Base-by-base conservation (phyloP, 2,797 vertebrate species). In the Odontamblyopus rebecca region DNA sequence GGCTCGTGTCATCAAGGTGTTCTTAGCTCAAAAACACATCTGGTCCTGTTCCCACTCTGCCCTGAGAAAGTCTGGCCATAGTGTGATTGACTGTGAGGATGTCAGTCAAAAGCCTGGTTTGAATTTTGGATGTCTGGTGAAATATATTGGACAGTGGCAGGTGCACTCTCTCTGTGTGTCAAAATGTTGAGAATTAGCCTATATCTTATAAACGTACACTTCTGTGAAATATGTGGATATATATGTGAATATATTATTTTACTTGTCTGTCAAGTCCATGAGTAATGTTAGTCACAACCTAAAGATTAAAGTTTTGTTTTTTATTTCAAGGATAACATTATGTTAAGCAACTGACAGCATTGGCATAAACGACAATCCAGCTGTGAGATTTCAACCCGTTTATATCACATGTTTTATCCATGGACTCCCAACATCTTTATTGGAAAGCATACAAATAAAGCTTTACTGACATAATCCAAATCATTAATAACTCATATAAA, bases 1-100 rank as follows among this genome's bases (percentile, higher is more conserved):
- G 73, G 71, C 84, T 85, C 79, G 80, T 79, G 81, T 70, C 69
- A 86, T 50, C 77, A 85, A 84, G 82, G 79, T 83, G 81, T 79
- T 85, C 63, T 82, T 70, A 70, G 77, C 74, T 75, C 56, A 73
- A 23, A 77, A 84, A 72, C 71, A 86, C 82, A 83, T 89, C 70
- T 88, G 82, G 69, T 35, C 68, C 72, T 23, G 5, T 61, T 61
- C 54, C 48, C 70, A 69, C 53, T 68, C 66, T 50, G 72, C 63
- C 66, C 70, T 59, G 72, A 82, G 53, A 62, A 23, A 48, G 44
- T 48, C 44, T 53, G 75, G 53, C 56, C 68, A 32, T 0, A 27
- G 76, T 69, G 69, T 66, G 77, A 38, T 75, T 6, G 66, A 79
- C 60, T n/a, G 68, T 41, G 9, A 50, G 44, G 71, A 57, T 27